A percentile compares a stretch with the other conserved stretches of the same genome.
Evolutionary conservation across 2,113 vertebrate genomes (phyloP).

Genomic region (Bettongia penicillata): DNA sequence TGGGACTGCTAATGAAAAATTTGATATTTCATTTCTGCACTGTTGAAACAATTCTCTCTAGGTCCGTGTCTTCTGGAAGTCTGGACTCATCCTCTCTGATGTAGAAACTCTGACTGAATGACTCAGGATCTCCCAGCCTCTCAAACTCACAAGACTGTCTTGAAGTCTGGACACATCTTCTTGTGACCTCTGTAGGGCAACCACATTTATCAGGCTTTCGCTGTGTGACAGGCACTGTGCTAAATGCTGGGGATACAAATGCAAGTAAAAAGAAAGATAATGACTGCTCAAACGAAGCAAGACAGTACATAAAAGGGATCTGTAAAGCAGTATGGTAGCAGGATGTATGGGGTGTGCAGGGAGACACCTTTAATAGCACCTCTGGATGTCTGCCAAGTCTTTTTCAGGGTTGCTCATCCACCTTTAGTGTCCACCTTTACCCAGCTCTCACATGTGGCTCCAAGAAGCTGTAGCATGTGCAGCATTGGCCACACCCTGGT

Average conservation of each 20-base stretch:
- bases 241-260: background rate
- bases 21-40: background rate
- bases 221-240: background rate
- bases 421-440: background rate
- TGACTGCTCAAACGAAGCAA: background rate
- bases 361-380: no score
- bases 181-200: background rate
- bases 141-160: background rate
- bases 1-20: background rate
- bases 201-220: background rate
- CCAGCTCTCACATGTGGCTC: no score
- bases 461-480: no score
- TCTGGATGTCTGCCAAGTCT: background rate
- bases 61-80: background rate
- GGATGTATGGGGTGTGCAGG: background rate
- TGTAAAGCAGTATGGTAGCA: background rate
- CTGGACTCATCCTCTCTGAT: no score
- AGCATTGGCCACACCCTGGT: no score
- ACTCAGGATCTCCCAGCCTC: background rate
- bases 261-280: background rate
- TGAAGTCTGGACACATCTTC: background rate
- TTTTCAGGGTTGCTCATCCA: background rate
- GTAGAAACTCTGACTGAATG: background rate
- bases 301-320: background rate
- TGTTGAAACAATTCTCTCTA: background rate